Conservation (phyloP, 2,888 invertebrate species). For the Drosophila buzzatii region DNA sequence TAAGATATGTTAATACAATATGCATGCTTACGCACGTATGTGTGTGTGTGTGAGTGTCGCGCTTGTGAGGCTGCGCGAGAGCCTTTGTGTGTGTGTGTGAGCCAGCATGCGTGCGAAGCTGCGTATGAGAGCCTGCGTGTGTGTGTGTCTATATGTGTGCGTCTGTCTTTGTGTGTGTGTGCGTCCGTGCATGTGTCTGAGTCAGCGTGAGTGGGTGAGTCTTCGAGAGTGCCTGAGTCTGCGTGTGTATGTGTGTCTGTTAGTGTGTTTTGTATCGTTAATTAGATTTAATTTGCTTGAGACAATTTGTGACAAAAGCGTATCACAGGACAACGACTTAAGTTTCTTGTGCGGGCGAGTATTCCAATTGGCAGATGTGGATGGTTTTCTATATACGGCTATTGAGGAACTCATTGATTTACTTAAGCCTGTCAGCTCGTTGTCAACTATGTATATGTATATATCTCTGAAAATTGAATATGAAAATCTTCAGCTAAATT, state of each 20-base stretch:
- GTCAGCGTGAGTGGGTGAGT: no score
- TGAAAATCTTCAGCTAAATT: constrained; percentile 6
- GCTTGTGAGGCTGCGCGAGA: no score
- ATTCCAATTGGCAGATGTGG: constrained; percentile 7
- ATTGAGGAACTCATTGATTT: constrained; percentile 38
- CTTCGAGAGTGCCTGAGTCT: neutral
- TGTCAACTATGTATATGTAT: constrained; percentile 12
- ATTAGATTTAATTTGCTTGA: constrained; percentile 17
- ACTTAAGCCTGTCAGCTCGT: constrained; percentile 18
- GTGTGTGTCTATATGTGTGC: no score
- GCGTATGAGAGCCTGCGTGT: no score
- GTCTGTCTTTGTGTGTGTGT: no score
- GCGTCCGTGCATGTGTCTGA: no score
- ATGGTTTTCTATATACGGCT: neutral
- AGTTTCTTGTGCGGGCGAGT: constrained; percentile 15
- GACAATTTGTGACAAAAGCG: constrained; percentile 7
- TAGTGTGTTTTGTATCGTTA: constrained; percentile 3
- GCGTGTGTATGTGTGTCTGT: neutral
- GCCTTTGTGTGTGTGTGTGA: neutral
- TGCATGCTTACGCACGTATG: neutral
- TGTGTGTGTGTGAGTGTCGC: no score
- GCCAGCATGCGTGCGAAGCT: no score
- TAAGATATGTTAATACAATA: neutral
- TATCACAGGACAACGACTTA: constrained; percentile 50
- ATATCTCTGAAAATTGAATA: constrained; percentile 19